These are phyloP conservation scores for Ciconia nigra DNA, from an alignment of 2,797 vertebrate species.

Conservation along the genomic window DNA sequence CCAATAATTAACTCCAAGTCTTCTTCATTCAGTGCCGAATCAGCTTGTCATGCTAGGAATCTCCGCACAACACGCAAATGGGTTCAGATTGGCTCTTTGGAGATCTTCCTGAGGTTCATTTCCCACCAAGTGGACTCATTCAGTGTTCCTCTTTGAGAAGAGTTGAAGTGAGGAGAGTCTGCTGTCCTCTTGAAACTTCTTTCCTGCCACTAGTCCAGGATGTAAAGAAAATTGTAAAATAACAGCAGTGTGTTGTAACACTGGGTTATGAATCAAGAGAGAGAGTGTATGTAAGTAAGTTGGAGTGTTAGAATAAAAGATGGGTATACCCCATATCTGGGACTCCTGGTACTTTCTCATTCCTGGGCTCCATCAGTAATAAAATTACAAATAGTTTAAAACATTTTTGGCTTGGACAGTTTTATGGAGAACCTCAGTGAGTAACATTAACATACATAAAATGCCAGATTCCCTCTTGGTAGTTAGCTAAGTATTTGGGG, in stretches of 20 bases:
- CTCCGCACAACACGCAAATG: background rate
- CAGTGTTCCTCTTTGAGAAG: background rate
- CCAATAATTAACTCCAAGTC: background rate
- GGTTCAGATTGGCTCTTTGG: background rate
- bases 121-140: background rate
- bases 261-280: background rate
- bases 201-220: background rate
- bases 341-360: background rate
- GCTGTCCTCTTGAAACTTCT: background rate
- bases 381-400: background rate
- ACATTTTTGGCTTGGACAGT: background rate
- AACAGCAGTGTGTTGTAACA: background rate
- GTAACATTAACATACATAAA: background rate
- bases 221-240: background rate
- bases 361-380: background rate
- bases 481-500: background rate
- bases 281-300: background rate
- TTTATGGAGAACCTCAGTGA: background rate
- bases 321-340: accelerated
- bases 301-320: background rate
- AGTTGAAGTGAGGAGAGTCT: background rate
- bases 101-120: background rate
- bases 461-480: background rate
- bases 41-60: background rate
- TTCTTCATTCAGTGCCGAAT: background rate